Evolutionary conservation across 2,113 vertebrate genomes (phyloP), one percentile per base, ranked within the genome.

Genomic region (Phaethon lepturus): DNA sequence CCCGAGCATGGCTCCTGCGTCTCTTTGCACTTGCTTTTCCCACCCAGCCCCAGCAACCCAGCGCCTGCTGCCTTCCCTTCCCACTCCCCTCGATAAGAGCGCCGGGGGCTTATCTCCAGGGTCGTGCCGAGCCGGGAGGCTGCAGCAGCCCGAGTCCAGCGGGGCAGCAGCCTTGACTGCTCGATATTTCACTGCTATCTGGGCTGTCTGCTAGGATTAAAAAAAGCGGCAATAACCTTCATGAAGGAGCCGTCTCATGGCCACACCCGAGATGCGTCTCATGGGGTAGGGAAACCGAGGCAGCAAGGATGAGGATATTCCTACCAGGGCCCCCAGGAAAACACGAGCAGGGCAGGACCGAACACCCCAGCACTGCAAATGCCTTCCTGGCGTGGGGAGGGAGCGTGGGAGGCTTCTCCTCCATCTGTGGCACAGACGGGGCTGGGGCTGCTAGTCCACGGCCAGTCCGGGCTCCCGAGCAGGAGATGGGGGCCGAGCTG

Each of bases 1-100:
- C 13, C 3, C 1, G 3, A 10, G 25, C 60, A 9, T 45, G 6
- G 3, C 38, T 67, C 33, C 38, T 1, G 14, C 15, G 3, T 18
- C 28, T 44, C 45, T 33, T 33, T 6, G 4, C 7, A 1, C 68
- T 74, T 52, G 4, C 13, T 20, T 33, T 59, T n/a, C 33, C 38
- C 28, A 3, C 35, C 16, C 35, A 11, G 26, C 23, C n/a, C 38
- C 53, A 19, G 52, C 58, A 31, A 13, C 58, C 45, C 26, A 5
- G 56, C 10, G 13, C 53, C 15, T 20, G 20, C 35, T 20, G 59
- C 47, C 16, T 28, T 40, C 28, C 14, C 17, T 28, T 28, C 64
- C 42, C 5, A 1, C 52, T 22, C 31, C 17, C 38, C 33, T 38
- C 1, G 16, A 5, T 50, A 25, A 22, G 15, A 13, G 49, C 16